Percentiles rank a stretch among this genome's conserved stretches.
Conservation (phyloP, 2,113 vertebrate genomes). For the Aramus guarauna region DNA sequence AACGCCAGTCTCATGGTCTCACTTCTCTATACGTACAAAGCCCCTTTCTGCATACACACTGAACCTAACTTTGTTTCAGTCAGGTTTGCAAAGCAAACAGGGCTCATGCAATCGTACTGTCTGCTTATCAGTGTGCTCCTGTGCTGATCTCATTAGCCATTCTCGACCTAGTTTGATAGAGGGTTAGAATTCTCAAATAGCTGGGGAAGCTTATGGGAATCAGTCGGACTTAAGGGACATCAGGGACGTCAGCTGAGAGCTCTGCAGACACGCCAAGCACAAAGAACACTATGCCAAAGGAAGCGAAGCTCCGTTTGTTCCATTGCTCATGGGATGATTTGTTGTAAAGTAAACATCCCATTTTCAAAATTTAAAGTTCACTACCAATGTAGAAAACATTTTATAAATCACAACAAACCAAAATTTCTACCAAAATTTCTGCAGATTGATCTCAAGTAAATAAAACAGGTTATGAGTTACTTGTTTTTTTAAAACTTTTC, state of each 20-base stretch:
- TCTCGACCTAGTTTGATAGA: accelerated
- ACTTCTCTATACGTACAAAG: neutral
- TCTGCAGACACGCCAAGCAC: neutral
- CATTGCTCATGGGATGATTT: neutral
- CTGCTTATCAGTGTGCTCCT: neutral
- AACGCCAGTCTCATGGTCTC: neutral
- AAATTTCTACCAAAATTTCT: neutral
- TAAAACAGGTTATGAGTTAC: neutral
- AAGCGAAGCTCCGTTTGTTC: accelerated
- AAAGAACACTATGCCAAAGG: neutral
- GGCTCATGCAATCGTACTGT: neutral
- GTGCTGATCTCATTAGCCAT: accelerated
- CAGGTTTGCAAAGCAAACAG: neutral
- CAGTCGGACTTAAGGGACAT: neutral
- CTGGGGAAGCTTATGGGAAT: neutral
- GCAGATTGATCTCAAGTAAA: neutral
- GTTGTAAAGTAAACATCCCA: accelerated
- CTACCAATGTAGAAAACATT: neutral
- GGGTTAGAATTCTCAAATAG: neutral
- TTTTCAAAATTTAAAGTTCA: neutral
- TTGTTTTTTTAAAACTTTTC: neutral
- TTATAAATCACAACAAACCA: neutral
- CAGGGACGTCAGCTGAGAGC: neutral
- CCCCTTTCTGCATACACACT: neutral
- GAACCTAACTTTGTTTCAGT: neutral